Conservation (phyloP, 1,140 invertebrate genomes). For the Temnothorax nylanderi region DNA sequence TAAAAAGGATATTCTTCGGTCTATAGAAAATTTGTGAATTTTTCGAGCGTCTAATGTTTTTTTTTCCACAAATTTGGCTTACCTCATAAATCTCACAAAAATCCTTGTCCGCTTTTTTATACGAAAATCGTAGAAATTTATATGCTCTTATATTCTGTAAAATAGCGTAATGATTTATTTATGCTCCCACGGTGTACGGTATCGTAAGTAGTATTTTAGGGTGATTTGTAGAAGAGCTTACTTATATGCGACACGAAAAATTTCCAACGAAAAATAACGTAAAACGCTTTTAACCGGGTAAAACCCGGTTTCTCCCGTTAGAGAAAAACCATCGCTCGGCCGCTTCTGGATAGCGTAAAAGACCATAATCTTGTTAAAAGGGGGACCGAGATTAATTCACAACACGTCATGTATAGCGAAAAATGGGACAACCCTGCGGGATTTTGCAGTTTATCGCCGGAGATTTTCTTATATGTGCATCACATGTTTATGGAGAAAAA, state of each 20-base stretch:
- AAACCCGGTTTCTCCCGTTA: constrained; percentile 14
- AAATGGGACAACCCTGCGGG: constrained; percentile 21
- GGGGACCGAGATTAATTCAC: constrained; percentile 26
- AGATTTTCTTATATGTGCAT: constrained; percentile 37
- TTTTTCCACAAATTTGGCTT: constrained; percentile 21
- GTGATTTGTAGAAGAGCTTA: constrained; percentile 22
- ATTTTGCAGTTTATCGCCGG: constrained; percentile 18
- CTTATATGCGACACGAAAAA: neutral
- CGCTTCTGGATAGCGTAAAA: constrained; percentile 18
- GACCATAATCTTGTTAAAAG: constrained; percentile 34
- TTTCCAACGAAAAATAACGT: constrained; percentile 7
- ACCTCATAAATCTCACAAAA: constrained; percentile 33
- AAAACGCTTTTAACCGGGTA: constrained; percentile 11
- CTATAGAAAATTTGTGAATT: neutral
- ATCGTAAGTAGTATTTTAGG: constrained; percentile 20
- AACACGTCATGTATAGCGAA: constrained; percentile 5
- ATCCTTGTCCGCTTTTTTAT: neutral
- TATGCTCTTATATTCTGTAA: constrained; percentile 15
- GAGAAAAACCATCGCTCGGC: constrained; percentile 40
- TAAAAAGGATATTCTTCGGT: neutral
- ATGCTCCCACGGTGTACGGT: neutral
- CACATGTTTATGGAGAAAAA: constrained; percentile 6
- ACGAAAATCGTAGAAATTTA: neutral
- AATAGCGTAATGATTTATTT: constrained; percentile 34
- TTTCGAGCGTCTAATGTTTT: constrained; percentile 24